Percentiles rank a stretch among this genome's conserved stretches.
phyloP scores from a whole-genome alignment of 1,140 invertebrate species.

The Caenorhabditis remanei region DNA sequence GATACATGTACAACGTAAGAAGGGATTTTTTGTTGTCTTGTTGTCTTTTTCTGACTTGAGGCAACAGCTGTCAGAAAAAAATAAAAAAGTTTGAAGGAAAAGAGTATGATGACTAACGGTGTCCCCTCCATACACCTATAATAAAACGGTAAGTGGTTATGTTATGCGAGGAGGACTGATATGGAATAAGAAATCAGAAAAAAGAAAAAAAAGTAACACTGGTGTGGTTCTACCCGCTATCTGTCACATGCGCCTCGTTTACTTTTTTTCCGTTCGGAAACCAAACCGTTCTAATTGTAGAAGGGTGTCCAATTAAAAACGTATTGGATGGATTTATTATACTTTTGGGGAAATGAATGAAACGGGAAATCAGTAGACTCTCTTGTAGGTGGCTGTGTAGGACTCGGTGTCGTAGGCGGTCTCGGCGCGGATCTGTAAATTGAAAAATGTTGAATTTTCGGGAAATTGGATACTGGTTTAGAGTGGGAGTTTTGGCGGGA shows the following conservation, averaged over 20 bases:
- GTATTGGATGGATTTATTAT: conserved; percentile 37
- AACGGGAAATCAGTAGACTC: conserved; percentile 64
- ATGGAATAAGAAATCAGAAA: conserved; percentile 44
- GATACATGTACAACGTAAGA: conserved; percentile 33
- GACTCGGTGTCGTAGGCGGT: conserved; percentile 74
- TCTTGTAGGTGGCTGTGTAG: conserved; percentile 73
- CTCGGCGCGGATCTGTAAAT: conserved; percentile 69
- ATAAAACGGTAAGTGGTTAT: conserved; percentile 22
- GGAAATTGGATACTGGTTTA: background rate
- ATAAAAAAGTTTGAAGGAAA: background rate
- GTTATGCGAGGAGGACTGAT: background rate
- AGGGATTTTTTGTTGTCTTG: background rate
- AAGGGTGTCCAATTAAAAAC: conserved; percentile 26
- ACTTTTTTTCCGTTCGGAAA: background rate
- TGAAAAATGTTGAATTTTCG: background rate
- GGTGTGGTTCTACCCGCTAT: background rate
- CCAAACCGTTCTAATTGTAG: conserved; percentile 9
- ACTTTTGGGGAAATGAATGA: background rate
- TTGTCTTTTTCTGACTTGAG: background rate
- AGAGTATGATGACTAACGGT: conserved; percentile 41
- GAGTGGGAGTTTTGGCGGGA: background rate
- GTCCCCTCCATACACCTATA: background rate
- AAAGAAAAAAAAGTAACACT: background rate
- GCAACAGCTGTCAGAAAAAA: background rate
- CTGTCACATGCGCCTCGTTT: conserved; percentile 47